Evolutionary conservation across 2,797 vertebrate genomes (phyloP).

Genomic region (Helostoma temminkii): DNA sequence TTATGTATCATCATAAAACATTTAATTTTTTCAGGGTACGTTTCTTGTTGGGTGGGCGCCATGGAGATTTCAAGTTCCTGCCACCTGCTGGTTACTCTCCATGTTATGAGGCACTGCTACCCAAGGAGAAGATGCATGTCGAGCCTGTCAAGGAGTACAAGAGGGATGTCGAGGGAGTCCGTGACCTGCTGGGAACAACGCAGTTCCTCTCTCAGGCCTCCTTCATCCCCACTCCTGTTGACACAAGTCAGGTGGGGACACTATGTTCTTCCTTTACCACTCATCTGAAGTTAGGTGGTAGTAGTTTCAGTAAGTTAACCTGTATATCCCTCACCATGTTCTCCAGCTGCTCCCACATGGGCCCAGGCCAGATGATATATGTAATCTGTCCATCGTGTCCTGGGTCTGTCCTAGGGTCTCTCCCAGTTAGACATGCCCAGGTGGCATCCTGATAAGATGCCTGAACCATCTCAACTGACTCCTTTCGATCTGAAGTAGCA

Average conservation of each 20-base stretch:
- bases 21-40: slow-evolving; percentile 86
- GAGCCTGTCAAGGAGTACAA: slow-evolving; percentile 99
- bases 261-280: too few relatives aligned
- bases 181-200: slow-evolving; percentile 94
- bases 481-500: too few relatives aligned
- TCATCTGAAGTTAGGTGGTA: too few relatives aligned
- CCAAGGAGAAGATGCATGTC: slow-evolving; percentile 97
- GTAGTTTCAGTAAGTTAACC: too few relatives aligned
- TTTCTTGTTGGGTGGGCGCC: slow-evolving; percentile 95
- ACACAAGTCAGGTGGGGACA: slow-evolving; percentile 92
- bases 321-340: too few relatives aligned
- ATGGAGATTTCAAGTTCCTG: slow-evolving; percentile 98
- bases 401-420: too few relatives aligned
- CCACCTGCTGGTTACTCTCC: slow-evolving; percentile 96
- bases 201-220: slow-evolving; percentile 96
- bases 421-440: too few relatives aligned
- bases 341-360: too few relatives aligned
- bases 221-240: slow-evolving; percentile 95
- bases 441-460: too few relatives aligned
- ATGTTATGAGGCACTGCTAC: slow-evolving; percentile 96
- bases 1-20: neutral
- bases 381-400: too few relatives aligned
- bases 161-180: slow-evolving; percentile 91
- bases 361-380: too few relatives aligned
- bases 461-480: too few relatives aligned